Conservation (phyloP, 1,140 invertebrate genomes). For the Cyphomyrmex costatus region DNA sequence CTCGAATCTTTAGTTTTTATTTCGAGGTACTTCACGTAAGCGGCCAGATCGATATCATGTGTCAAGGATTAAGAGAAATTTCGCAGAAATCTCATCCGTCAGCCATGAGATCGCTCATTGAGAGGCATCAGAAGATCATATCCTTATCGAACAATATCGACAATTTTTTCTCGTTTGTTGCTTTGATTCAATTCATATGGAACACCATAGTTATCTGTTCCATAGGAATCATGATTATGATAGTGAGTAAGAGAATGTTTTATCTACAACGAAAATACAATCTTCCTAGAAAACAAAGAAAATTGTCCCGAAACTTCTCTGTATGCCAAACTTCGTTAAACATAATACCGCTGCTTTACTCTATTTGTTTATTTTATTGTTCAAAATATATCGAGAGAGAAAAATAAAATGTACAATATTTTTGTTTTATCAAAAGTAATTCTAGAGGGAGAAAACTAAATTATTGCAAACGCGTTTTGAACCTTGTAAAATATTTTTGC, state of each 20-base stretch:
- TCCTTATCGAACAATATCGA: constrained; percentile 37
- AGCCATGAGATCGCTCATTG: neutral
- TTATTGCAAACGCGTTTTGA: too few species aligned
- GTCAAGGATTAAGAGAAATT: constrained; percentile 19
- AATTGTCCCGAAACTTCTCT: neutral
- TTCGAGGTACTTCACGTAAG: constrained; percentile 35
- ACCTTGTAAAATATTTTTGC: neutral
- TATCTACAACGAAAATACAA: neutral
- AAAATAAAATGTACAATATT: constrained; percentile 4
- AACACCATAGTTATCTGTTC: constrained; percentile 43
- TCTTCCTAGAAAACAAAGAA: neutral
- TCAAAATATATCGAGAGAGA: neutral
- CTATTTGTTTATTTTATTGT: neutral
- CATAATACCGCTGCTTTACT: neutral
- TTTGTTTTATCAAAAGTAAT: neutral
- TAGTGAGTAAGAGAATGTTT: constrained; percentile 29
- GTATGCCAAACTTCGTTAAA: neutral
- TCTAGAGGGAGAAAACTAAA: neutral
- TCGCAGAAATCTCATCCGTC: constrained; percentile 1
- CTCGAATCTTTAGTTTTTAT: neutral
- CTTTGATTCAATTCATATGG: constrained; percentile 42
- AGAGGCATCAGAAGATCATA: constrained; percentile 48
- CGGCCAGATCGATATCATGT: constrained; percentile 37
- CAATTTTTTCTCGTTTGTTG: constrained; percentile 28
- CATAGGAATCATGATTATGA: constrained; percentile 43